Evolutionary conservation across 2,797 vertebrate genomes (phyloP).

Genomic region (Hyperoplus immaculatus): DNA sequence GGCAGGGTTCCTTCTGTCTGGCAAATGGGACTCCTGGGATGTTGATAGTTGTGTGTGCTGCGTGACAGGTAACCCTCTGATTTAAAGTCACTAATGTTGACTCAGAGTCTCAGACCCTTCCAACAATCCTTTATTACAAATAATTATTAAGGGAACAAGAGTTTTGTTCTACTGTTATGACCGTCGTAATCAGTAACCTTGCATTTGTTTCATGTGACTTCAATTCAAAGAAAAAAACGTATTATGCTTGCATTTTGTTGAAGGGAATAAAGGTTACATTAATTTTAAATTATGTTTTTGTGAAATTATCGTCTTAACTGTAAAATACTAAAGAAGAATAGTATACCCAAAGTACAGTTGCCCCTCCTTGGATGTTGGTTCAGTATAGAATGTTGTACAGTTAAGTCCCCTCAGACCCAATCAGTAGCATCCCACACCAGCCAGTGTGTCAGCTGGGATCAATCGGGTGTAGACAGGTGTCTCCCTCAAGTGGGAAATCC

Average conservation of each 20-base stretch:
- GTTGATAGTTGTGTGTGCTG: conserved; percentile 39
- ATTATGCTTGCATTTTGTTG: background rate
- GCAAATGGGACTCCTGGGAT: conserved; percentile 68
- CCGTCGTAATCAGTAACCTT: background rate
- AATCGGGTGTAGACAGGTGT: conserved; percentile 42
- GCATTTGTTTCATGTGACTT: background rate
- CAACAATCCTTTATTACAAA: too few relatives aligned
- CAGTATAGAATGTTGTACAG: conserved; percentile 12
- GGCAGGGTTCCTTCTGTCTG: conserved; percentile 43
- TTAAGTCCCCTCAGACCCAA: conserved; percentile 69
- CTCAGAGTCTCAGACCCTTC: background rate
- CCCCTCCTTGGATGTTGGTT: background rate
- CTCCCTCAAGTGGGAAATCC: conserved; percentile 45
- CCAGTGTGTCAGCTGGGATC: conserved; percentile 70
- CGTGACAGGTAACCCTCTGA: conserved; percentile 15
- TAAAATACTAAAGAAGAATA: background rate
- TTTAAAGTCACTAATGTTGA: conserved; percentile 7
- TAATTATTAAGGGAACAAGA: too few relatives aligned
- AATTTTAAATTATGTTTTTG: background rate
- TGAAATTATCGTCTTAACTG: background rate
- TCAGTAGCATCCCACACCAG: conserved; percentile 57
- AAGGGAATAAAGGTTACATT: background rate
- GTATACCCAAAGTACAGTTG: background rate
- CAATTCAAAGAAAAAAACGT: background rate
- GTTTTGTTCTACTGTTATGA: background rate